Evolutionary conservation across 2,113 vertebrate species (phyloP).

Genomic region (Catharus fuscescens): DNA sequence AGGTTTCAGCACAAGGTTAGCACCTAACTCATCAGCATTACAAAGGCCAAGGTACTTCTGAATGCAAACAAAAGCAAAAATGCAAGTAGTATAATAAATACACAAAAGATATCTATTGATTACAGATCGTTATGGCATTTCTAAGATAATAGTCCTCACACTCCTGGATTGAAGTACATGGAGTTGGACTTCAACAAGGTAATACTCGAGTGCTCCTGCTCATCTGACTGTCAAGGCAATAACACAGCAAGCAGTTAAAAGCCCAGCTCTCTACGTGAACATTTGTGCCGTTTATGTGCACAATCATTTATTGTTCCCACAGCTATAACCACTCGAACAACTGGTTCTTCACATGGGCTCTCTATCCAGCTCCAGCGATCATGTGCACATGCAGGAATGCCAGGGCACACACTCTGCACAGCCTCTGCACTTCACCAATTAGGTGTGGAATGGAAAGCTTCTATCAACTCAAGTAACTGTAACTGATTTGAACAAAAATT

Average conservation of each 20-base stretch:
- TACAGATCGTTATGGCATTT: background rate
- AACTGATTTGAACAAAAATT: background rate
- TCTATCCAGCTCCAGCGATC: background rate
- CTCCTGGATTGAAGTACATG: background rate
- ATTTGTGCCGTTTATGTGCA: constrained; percentile 4
- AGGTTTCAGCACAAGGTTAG: background rate
- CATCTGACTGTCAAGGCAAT: background rate
- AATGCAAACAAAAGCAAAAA: background rate
- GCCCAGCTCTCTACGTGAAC: background rate
- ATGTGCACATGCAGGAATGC: background rate
- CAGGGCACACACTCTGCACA: background rate
- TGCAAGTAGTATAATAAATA: background rate
- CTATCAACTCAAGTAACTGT: background rate
- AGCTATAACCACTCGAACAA: constrained; percentile 32
- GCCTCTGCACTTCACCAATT: background rate
- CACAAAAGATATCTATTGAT: background rate
- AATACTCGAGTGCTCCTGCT: accelerated
- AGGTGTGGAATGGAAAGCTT: background rate
- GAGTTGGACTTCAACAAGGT: background rate
- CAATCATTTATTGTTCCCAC: constrained; percentile 33
- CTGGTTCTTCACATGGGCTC: constrained; percentile 23
- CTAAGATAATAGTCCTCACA: background rate
- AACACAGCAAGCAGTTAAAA: background rate
- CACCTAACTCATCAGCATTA: background rate
- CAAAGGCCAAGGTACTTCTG: background rate